A percentile compares a stretch with the other conserved stretches of the same genome.
Conservation (phyloP, 2,888 invertebrate species). For the Entomobrya multifasciata region DNA sequence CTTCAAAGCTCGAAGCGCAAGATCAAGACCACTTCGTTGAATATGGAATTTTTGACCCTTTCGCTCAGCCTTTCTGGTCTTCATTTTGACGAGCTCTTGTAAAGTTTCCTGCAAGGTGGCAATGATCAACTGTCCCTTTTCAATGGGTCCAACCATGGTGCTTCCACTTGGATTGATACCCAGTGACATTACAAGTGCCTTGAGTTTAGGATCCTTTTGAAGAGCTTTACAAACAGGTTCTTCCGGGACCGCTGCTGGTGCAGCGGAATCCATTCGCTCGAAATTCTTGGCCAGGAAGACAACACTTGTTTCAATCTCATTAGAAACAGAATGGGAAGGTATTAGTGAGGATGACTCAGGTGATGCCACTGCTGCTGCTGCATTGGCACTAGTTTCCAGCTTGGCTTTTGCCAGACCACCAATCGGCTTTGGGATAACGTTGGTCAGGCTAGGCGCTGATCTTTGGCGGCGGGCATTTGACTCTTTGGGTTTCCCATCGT, state of each 20-base stretch:
- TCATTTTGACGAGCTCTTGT: conserved; percentile 20
- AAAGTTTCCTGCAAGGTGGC: conserved; percentile 30
- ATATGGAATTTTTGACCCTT: conserved; percentile 43
- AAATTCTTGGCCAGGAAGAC: too few relatives aligned
- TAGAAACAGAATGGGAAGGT: neutral
- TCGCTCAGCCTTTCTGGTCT: conserved; percentile 8
- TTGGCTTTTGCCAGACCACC: neutral
- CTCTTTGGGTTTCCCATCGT: neutral
- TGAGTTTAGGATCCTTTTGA: conserved; percentile 37
- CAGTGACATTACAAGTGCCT: conserved; percentile 10
- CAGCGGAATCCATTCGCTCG: neutral
- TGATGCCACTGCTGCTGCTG: neutral
- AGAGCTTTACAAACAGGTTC: conserved; percentile 15
- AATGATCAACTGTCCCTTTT: conserved; percentile 51
- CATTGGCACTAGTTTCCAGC: too few relatives aligned
- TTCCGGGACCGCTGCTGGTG: neutral
- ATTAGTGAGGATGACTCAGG: neutral
- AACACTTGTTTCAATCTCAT: neutral
- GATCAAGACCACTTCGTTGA: conserved; percentile 33
- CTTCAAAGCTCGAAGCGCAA: conserved; percentile 29
- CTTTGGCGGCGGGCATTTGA: neutral
- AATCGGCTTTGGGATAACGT: neutral
- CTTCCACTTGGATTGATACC: conserved; percentile 19
- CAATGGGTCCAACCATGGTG: conserved; percentile 44
- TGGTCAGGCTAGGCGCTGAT: neutral